Percentiles rank a stretch among this genome's conserved stretches.
Evolutionary conservation across 2,113 vertebrate genomes (phyloP).

Genomic region (Pachypanchax playfairii): DNA sequence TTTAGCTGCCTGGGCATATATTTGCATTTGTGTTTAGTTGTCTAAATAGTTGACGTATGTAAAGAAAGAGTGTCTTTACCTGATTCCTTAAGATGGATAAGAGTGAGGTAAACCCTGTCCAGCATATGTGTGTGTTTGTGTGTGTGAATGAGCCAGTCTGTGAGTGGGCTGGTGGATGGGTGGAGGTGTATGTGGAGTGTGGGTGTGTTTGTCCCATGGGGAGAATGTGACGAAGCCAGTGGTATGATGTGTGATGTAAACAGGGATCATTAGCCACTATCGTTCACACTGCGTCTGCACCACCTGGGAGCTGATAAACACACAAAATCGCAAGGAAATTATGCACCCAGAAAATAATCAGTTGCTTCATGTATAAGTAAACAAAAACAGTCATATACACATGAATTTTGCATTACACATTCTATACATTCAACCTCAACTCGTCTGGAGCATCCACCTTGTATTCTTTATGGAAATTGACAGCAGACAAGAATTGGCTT

Average conservation of each 20-base stretch:
- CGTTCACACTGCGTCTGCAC: slow-evolving; percentile 52
- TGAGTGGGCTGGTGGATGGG: not conserved
- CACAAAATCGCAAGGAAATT: slow-evolving; percentile 14
- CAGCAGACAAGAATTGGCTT: slow-evolving; percentile 70
- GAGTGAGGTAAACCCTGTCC: slow-evolving; percentile 11
- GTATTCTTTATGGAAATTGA: slow-evolving; percentile 75
- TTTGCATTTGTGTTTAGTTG: slow-evolving; percentile 20
- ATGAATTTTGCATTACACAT: slow-evolving; percentile 36
- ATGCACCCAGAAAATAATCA: slow-evolving; percentile 27
- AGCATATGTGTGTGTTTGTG: slow-evolving; percentile 1
- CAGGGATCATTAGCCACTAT: slow-evolving; percentile 67
- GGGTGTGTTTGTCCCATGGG: slow-evolving; percentile 23
- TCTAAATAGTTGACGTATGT: slow-evolving; percentile 4
- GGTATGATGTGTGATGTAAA: slow-evolving; percentile 71
- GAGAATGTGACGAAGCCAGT: slow-evolving; percentile 54
- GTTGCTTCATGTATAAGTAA: slow-evolving; percentile 25
- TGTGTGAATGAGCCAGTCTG: not conserved
- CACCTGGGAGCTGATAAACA: slow-evolving; percentile 53
- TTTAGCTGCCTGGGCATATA: slow-evolving; percentile 18
- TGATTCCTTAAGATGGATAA: slow-evolving; percentile 23
- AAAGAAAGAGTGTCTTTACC: not conserved
- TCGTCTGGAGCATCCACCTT: slow-evolving; percentile 20
- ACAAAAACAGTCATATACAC: slow-evolving; percentile 32
- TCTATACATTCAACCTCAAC: slow-evolving; percentile 49
- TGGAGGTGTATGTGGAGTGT: slow-evolving; percentile 1